Conservation (phyloP, 2,888 invertebrate genomes). For the Morpho helenor region DNA sequence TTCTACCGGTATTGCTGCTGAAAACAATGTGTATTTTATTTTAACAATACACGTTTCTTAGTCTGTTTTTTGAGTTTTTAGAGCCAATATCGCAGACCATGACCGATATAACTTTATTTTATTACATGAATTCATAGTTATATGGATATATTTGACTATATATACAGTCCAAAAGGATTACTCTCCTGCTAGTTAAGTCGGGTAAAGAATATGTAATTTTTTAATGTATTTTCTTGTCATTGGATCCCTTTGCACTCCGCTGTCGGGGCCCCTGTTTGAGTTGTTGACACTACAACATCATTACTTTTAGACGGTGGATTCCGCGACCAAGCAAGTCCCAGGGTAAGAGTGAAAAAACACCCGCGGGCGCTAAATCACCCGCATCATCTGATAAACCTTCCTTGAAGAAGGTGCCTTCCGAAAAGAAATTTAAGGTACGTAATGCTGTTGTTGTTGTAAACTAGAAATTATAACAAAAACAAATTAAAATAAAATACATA, state of each 20-base stretch:
- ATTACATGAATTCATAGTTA: too few relatives aligned
- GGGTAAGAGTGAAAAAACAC: slow-evolving; percentile 89
- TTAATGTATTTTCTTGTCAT: too few relatives aligned
- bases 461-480: background rate
- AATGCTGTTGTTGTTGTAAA: slow-evolving; percentile 35
- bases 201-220: too few relatives aligned
- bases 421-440: slow-evolving; percentile 88
- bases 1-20: too few relatives aligned
- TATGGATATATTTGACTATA: too few relatives aligned
- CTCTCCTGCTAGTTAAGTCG: too few relatives aligned
- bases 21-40: too few relatives aligned
- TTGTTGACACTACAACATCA: slow-evolving; percentile 1
- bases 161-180: too few relatives aligned
- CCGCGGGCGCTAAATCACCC: slow-evolving; percentile 69
- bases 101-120: too few relatives aligned
- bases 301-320: slow-evolving; percentile 33
- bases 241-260: background rate
- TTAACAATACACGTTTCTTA: too few relatives aligned
- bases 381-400: slow-evolving; percentile 75
- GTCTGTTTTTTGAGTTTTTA: too few relatives aligned
- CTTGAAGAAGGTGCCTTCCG: slow-evolving; percentile 89
- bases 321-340: slow-evolving; percentile 89
- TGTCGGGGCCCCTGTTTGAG: background rate
- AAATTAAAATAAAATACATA: background rate
- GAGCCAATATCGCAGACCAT: too few relatives aligned